phyloP scores from a whole-genome alignment of 1,140 invertebrate genomes.

The Pentalonia nigronervosa region DNA sequence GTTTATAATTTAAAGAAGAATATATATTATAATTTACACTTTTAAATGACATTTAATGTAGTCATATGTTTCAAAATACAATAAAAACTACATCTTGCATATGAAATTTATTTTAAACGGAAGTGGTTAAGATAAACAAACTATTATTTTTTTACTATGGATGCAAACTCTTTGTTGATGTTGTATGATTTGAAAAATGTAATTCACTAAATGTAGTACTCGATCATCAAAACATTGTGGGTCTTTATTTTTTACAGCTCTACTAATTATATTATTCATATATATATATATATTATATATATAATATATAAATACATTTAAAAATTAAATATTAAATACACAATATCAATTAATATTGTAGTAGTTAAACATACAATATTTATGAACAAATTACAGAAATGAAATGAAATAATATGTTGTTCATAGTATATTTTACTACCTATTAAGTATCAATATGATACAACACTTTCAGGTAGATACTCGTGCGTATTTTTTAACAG shows the following conservation, averaged over 20 bases:
- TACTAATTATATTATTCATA: background rate
- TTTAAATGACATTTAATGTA: background rate
- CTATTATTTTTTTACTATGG: background rate
- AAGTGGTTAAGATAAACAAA: conserved; percentile 30
- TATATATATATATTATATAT: no score
- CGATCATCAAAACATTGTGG: background rate
- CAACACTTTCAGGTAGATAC: background rate
- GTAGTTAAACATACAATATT: no score
- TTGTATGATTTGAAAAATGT: background rate
- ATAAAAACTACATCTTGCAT: conserved; percentile 12
- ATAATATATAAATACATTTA: background rate
- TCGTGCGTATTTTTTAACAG: background rate
- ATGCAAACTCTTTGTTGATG: background rate
- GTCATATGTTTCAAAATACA: conserved; percentile 29
- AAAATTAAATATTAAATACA: background rate
- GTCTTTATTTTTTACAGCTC: background rate
- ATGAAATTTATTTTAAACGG: background rate
- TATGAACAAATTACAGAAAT: no score
- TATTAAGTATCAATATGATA: background rate
- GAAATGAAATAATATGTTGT: background rate
- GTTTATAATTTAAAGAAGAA: background rate
- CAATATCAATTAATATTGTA: background rate
- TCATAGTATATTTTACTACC: background rate
- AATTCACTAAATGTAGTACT: background rate
- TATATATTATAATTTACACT: background rate